A percentile compares a stretch with the other conserved stretches of the same genome.
Conservation (phyloP, 2,888 invertebrate genomes). For the Brachylomia viminalis region DNA sequence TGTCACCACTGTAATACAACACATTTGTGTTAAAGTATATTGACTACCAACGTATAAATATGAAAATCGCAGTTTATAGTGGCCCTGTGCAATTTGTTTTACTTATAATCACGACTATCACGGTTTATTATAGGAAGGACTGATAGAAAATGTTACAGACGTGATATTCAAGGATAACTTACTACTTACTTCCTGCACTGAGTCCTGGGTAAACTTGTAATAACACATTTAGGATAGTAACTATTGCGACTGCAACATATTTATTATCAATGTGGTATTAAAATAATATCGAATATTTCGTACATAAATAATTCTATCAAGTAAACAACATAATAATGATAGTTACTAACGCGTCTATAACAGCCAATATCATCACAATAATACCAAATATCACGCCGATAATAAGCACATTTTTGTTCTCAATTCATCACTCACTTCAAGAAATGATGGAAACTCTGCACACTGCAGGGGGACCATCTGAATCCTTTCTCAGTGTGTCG, state of each 20-base stretch:
- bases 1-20: conserved; percentile 94
- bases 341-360: background rate
- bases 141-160: background rate
- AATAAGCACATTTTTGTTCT: background rate
- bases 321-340: background rate
- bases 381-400: background rate
- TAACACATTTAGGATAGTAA: background rate
- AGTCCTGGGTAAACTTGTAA: background rate
- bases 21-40: background rate
- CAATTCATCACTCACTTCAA: conserved; percentile 92
- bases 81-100: background rate
- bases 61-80: background rate
- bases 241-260: background rate
- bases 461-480: conserved; percentile 98
- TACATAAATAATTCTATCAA: background rate
- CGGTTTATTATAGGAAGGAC: background rate
- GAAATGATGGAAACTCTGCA: conserved; percentile 98
- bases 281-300: background rate
- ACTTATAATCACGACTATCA: background rate
- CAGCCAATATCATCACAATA: background rate
- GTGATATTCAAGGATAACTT: background rate
- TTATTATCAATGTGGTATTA: background rate
- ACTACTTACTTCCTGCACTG: background rate
- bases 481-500: conserved; percentile 98
- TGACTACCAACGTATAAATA: background rate